Evolutionary conservation across 2,888 invertebrate species (phyloP).

Genomic region (Punctoribates punctum): DNA sequence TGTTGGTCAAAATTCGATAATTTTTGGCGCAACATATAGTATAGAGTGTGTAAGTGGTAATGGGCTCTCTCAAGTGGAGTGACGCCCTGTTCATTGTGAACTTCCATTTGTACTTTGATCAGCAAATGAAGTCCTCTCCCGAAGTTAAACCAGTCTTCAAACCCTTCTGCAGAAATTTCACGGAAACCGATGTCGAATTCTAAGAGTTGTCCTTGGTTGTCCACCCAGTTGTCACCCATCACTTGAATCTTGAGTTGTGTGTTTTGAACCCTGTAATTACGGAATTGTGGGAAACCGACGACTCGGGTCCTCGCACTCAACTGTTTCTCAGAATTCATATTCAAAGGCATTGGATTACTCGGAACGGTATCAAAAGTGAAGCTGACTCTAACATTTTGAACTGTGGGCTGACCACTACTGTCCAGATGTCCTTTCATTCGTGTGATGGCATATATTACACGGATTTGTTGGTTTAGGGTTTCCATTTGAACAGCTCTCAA

Average conservation of each 20-base stretch:
- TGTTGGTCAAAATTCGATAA: neutral
- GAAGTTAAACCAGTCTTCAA: neutral
- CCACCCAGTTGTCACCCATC: neutral
- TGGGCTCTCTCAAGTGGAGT: no score
- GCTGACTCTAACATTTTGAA: neutral
- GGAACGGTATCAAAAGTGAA: neutral
- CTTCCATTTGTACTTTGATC: neutral
- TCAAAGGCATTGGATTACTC: neutral
- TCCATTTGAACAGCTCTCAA: no score
- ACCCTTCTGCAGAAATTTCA: neutral
- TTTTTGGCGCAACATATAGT: neutral
- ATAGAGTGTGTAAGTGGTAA: neutral
- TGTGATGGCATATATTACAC: no score
- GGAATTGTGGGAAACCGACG: neutral
- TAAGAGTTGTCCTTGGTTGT: neutral
- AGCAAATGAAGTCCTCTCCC: neutral
- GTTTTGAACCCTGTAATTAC: neutral
- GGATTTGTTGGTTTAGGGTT: no score
- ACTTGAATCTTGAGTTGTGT: neutral
- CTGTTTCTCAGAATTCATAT: neutral
- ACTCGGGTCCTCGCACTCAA: neutral
- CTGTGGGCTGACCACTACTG: neutral
- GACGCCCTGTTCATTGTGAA: no score
- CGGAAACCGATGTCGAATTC: neutral
- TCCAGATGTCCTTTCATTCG: no score